phyloP scores from a whole-genome alignment of 2,888 invertebrate species.

The Sarcophaga caerulescens region DNA sequence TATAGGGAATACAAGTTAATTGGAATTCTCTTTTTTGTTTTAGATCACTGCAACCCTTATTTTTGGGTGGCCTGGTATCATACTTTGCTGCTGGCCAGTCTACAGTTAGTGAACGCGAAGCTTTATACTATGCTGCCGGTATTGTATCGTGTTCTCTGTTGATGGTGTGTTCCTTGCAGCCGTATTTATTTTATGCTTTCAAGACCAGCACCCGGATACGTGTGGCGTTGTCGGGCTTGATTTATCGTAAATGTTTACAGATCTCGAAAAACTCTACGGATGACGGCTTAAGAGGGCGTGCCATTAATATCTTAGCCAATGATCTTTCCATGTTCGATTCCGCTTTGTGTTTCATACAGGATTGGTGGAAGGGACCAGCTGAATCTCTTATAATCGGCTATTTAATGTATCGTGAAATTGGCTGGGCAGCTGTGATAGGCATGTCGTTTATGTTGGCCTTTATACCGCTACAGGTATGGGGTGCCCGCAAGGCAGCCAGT shows the following conservation, averaged over 20 bases:
- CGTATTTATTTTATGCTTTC: slow-evolving; percentile 87
- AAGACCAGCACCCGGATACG: slow-evolving; percentile 87
- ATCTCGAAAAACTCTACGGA: slow-evolving; percentile 91
- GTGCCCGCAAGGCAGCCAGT: slow-evolving; percentile 86
- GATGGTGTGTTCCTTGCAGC: slow-evolving; percentile 85
- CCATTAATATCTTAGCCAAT: slow-evolving; percentile 95
- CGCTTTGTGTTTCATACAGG: slow-evolving; percentile 93
- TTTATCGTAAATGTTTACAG: slow-evolving; percentile 87
- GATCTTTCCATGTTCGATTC: slow-evolving; percentile 97
- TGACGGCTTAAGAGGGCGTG: slow-evolving; percentile 89
- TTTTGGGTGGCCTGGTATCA: slow-evolving; percentile 85
- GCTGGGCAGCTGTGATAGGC: slow-evolving; percentile 86
- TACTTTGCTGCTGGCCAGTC: slow-evolving; percentile 84
- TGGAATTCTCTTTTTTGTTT: slow-evolving; percentile 24
- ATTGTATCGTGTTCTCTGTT: slow-evolving; percentile 84
- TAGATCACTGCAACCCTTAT: slow-evolving; percentile 85
- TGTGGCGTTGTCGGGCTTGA: slow-evolving; percentile 86
- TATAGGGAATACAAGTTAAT: background rate
- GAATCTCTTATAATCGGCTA: slow-evolving; percentile 81
- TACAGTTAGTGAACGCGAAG: slow-evolving; percentile 82
- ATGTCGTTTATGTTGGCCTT: slow-evolving; percentile 87
- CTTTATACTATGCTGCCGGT: slow-evolving; percentile 86
- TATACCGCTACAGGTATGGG: slow-evolving; percentile 88
- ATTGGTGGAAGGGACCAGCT: slow-evolving; percentile 94
- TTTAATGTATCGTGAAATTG: slow-evolving; percentile 84